Evolutionary conservation across 2,113 vertebrate genomes (phyloP), one percentile per base, ranked within the genome.

Genomic region (Halichoeres trimaculatus): DNA sequence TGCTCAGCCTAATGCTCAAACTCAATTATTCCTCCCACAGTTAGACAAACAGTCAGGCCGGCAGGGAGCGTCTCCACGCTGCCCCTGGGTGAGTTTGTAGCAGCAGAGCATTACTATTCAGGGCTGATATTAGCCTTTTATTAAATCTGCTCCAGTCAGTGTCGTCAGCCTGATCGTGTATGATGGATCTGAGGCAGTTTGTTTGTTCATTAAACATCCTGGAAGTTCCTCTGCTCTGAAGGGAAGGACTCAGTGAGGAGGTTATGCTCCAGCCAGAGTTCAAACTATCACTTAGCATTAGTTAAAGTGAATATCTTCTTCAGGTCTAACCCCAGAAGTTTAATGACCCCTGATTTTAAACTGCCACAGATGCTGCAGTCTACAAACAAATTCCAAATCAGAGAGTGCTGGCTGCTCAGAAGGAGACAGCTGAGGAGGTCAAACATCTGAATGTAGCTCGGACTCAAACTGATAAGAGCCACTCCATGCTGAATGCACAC

Each of bases 11-110:
- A 87, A 91, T 90, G 84, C 84, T 69, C 78, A 87, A 92, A 91
- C 88, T 76, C 74, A 85, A 90, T 93, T 91, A 91, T 83, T 87
- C 88, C 67, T 80, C 81, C 83, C 79, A 83, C 77, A 70, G 56
- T 66, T 66, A 74, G 72, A 82, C 65, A 81, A 81, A 81, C 75
- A 85, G 71, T 51, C 22, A 26, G 26, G 4, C 61, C 11, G 6
- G 64, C 70, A n/a, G 47, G 47, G 64, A 62, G 50, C 53, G 17
- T 65, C 72, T 83, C 81, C 75, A 61, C 70, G 47, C 60, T 50
- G 63, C 75, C 69, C 70, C 56, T 40, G 17, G 65, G 52, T 75
- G 41, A 26, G 53, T 61, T 43, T 50, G 43, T 45, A 41, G 48
- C 40, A 60, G 64, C 38, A 45, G 20, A 70, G 57, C 50, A 24